Evolutionary conservation across 1,140 invertebrate species (phyloP).

Genomic region (Atta texana): DNA sequence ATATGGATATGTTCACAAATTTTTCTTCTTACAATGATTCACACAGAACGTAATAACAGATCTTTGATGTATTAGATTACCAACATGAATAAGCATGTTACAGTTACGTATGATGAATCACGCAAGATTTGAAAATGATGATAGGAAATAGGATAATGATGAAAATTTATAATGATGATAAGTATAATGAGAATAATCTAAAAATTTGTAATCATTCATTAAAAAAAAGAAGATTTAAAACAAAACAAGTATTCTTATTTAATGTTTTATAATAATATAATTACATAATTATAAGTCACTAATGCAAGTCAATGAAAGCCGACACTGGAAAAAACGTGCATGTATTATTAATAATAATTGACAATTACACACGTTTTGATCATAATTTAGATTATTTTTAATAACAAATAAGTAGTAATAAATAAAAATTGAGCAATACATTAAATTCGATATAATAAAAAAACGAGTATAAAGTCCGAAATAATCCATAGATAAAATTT

Average conservation of each 20-base stretch:
- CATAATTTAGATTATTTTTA: no score
- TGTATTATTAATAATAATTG: no score
- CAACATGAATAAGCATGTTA: conserved; percentile 10
- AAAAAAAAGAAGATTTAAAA: neutral
- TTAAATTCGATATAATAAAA: no score
- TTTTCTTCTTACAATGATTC: neutral
- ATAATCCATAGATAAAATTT: no score
- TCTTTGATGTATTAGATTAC: conserved; percentile 7
- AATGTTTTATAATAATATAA: neutral
- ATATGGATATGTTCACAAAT: neutral
- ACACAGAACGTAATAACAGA: neutral
- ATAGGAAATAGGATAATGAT: no score
- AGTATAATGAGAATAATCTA: neutral
- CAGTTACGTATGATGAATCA: neutral
- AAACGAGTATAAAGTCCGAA: no score
- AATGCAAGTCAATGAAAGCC: neutral
- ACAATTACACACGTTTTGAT: no score
- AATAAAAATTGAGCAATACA: no score
- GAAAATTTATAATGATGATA: neutral
- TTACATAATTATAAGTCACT: neutral
- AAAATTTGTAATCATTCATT: neutral
- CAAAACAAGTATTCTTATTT: neutral
- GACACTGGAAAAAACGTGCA: no score
- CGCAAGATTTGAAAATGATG: neutral
- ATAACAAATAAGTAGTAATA: no score